Evolutionary conservation across 2,888 invertebrate genomes (phyloP).

Genomic region (Calephelis perditalis): DNA sequence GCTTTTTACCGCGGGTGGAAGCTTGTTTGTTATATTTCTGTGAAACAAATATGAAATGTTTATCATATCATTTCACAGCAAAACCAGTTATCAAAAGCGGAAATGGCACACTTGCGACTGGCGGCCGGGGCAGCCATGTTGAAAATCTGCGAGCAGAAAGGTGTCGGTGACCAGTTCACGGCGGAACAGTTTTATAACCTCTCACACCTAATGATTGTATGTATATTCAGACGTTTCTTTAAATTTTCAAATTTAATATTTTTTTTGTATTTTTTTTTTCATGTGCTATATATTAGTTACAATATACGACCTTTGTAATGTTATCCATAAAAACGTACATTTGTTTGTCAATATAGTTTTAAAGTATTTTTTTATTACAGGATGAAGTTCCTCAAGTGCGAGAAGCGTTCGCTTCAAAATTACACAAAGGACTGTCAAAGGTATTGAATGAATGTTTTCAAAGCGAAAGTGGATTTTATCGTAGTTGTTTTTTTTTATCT

Average conservation of each 20-base stretch:
- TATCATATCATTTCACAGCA: conserved; percentile 67
- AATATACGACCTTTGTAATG: too few species aligned
- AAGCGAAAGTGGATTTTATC: not conserved
- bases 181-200: conserved; percentile 97
- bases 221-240: conserved; percentile 39
- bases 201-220: conserved; percentile 91
- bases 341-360: not conserved
- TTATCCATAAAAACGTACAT: too few species aligned
- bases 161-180: conserved; percentile 95
- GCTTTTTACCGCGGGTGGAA: too few species aligned
- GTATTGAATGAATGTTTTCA: conserved; percentile 35
- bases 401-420: conserved; percentile 91
- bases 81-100: conserved; percentile 86
- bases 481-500: too few species aligned
- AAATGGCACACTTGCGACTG: conserved; percentile 95
- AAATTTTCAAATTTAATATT: too few species aligned
- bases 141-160: conserved; percentile 97
- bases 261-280: too few species aligned
- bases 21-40: too few species aligned
- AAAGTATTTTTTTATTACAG: conserved; percentile 49
- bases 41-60: not conserved
- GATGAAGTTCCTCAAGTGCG: conserved; percentile 92
- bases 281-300: too few species aligned
- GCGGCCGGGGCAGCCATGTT: conserved; percentile 97
- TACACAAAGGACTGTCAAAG: conserved; percentile 91